phyloP scores from a whole-genome alignment of 2,113 vertebrate species.

The Tupaia tana region DNA sequence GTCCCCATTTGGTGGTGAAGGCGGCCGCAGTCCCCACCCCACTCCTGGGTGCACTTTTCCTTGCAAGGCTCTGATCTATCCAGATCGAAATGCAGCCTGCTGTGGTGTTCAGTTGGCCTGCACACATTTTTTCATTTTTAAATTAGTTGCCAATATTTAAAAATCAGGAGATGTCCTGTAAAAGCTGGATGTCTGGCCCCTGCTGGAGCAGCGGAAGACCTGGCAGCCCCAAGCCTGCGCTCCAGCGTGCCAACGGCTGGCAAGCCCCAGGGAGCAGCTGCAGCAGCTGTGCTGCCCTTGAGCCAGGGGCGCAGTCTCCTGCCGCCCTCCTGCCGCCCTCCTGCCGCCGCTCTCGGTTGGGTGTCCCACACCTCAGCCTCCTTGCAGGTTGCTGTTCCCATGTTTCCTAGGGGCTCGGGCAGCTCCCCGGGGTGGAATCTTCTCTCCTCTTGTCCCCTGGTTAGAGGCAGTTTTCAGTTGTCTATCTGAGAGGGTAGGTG shows the following conservation, averaged over 20 bases:
- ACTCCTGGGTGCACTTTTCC: background rate
- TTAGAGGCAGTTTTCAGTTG: background rate
- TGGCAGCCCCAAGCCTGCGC: background rate
- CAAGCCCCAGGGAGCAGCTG: background rate
- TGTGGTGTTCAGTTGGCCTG: background rate
- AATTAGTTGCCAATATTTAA: slow-evolving; percentile 15
- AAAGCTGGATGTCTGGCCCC: background rate
- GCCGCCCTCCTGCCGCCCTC: background rate
- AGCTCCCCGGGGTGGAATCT: too few species aligned
- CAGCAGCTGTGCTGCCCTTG: background rate
- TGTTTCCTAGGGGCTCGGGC: background rate
- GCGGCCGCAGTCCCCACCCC: background rate
- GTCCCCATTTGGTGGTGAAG: background rate
- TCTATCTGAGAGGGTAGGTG: background rate
- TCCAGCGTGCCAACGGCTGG: background rate
- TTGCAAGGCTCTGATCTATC: background rate
- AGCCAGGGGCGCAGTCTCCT: background rate
- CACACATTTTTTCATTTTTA: background rate
- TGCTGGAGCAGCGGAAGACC: background rate
- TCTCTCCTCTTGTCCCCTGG: background rate
- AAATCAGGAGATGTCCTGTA: background rate
- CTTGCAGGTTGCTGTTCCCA: accelerated
- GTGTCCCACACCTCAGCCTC: background rate
- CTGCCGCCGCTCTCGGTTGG: too few species aligned
- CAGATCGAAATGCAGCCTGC: background rate